Conservation (phyloP, 2,888 invertebrate species). For the Gnatocerus cornutus region DNA sequence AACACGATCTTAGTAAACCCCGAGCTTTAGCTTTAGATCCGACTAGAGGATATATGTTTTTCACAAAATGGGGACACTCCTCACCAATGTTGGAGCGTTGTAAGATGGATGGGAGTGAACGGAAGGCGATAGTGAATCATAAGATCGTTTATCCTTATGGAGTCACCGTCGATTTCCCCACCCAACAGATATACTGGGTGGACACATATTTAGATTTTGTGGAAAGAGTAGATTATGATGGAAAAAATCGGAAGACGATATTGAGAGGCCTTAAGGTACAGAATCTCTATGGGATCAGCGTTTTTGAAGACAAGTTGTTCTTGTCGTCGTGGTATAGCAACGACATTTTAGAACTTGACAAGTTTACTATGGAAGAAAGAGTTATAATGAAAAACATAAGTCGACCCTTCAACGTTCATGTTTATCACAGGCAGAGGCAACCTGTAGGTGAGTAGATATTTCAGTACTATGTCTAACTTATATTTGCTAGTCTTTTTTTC, state of each 20-base stretch:
- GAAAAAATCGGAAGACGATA: slow-evolving; percentile 77
- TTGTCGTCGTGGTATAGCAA: slow-evolving; percentile 82
- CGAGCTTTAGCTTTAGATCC: slow-evolving; percentile 87
- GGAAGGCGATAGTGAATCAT: slow-evolving; percentile 76
- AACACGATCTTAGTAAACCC: slow-evolving; percentile 79
- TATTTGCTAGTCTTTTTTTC: too few relatives aligned
- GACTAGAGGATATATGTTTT: slow-evolving; percentile 82
- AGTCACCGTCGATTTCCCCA: slow-evolving; percentile 82
- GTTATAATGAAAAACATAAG: slow-evolving; percentile 73
- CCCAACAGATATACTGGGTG: slow-evolving; percentile 84
- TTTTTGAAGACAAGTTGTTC: slow-evolving; percentile 84
- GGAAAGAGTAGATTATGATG: slow-evolving; percentile 86
- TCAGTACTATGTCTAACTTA: too few relatives aligned
- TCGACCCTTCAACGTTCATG: slow-evolving; percentile 79
- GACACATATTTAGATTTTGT: slow-evolving; percentile 87
- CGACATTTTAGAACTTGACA: slow-evolving; percentile 77
- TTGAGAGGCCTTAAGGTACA: slow-evolving; percentile 74
- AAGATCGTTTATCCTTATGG: slow-evolving; percentile 87
- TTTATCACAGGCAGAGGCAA: slow-evolving; percentile 86
- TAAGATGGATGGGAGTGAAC: slow-evolving; percentile 77
- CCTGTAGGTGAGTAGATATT: slow-evolving; percentile 75
- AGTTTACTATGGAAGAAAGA: slow-evolving; percentile 72
- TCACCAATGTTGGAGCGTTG: slow-evolving; percentile 79
- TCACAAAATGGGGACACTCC: slow-evolving; percentile 82
- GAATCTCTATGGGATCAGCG: slow-evolving; percentile 80